Conservation (phyloP, 2,113 vertebrate genomes). For the Crocuta crocuta region DNA sequence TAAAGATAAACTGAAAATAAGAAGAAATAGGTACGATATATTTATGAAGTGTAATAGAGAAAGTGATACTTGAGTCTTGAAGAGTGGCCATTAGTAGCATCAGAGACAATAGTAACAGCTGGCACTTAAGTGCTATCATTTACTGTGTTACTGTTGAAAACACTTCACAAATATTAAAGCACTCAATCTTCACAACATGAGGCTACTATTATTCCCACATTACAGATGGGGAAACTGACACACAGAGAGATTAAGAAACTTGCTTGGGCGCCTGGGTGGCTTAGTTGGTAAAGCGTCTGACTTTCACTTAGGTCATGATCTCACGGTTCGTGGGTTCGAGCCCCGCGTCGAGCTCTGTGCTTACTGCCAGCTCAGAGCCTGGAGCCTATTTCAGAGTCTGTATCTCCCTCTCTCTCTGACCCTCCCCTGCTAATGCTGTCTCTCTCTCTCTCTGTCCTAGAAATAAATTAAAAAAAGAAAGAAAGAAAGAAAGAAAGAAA, state of each 20-base stretch:
- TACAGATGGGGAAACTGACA: background rate
- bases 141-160: background rate
- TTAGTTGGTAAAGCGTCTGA: too few species aligned
- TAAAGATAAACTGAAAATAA: background rate
- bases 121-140: background rate
- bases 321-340: too few species aligned
- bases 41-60: background rate
- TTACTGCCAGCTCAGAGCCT: too few species aligned
- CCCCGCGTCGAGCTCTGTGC: too few species aligned
- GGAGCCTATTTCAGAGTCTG: too few species aligned
- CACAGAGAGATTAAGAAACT: background rate
- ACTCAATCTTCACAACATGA: background rate
- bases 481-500: background rate
- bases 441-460: too few species aligned
- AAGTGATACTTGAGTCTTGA: background rate
- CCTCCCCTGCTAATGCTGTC: too few species aligned
- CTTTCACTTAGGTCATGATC: too few species aligned
- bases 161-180: background rate
- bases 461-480: too few species aligned
- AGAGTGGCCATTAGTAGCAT: background rate
- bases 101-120: background rate
- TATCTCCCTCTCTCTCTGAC: too few species aligned
- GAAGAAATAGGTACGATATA: background rate
- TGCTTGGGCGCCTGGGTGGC: too few species aligned
- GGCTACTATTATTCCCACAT: background rate